Evolutionary conservation across 2,888 invertebrate species (phyloP).

Genomic region (Endomychus coccineus): DNA sequence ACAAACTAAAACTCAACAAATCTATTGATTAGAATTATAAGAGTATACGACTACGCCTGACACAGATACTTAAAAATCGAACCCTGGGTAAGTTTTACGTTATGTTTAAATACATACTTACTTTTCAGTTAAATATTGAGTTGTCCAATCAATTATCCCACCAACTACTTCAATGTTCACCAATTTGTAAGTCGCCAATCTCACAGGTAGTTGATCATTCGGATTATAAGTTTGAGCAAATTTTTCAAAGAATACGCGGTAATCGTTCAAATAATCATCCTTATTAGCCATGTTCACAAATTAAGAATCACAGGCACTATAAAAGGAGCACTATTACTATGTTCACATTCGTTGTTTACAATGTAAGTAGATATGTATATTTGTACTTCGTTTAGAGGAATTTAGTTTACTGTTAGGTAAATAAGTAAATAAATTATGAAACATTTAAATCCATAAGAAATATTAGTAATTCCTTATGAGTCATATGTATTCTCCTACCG

Average conservation of each 20-base stretch:
- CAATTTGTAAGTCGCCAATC: constrained; percentile 61
- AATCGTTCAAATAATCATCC: constrained; percentile 62
- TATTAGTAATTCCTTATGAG: too few species aligned
- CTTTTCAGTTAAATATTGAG: constrained; percentile 71
- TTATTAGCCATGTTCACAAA: constrained; percentile 44
- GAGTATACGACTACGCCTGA: too few species aligned
- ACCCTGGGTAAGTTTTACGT: too few species aligned
- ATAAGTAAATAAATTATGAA: neutral
- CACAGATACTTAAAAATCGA: too few species aligned
- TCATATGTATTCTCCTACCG: too few species aligned
- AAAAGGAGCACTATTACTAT: constrained; percentile 16
- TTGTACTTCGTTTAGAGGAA: constrained; percentile 27
- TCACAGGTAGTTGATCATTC: constrained; percentile 66
- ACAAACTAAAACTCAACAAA: constrained; percentile 4
- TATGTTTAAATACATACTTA: constrained; percentile 48
- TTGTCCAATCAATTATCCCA: constrained; percentile 67
- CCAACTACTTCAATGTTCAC: constrained; percentile 63
- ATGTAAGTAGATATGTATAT: constrained; percentile 33
- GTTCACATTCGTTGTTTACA: constrained; percentile 33
- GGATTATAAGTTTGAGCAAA: constrained; percentile 62
- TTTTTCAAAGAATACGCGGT: constrained; percentile 64
- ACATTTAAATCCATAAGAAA: neutral
- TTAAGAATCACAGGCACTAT: constrained; percentile 14
- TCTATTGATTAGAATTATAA: too few species aligned
- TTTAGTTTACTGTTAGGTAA: neutral